phyloP scores from a whole-genome alignment of 1,140 invertebrate species.

The Apis cerana region DNA sequence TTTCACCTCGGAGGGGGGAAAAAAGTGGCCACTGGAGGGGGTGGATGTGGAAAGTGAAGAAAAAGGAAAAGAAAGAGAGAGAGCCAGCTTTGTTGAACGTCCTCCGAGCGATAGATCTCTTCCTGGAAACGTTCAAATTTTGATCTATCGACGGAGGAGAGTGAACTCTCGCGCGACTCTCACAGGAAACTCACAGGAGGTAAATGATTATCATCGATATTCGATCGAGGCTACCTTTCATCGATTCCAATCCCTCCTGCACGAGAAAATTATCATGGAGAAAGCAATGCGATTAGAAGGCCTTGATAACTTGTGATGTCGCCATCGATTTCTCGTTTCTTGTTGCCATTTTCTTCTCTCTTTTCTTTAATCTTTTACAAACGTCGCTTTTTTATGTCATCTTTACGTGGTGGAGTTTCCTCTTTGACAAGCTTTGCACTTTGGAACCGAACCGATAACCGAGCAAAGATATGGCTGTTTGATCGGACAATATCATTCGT shows the following conservation, averaged over 20 bases:
- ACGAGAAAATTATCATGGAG: background rate
- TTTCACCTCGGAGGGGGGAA: constrained; percentile 60
- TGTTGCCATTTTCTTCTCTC: no score
- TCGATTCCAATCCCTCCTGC: background rate
- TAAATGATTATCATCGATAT: constrained; percentile 40
- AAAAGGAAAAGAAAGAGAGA: constrained; percentile 44
- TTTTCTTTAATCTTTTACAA: no score
- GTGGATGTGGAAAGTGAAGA: constrained; percentile 23
- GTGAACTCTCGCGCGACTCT: no score
- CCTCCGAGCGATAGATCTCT: constrained; percentile 66
- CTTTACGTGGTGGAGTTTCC: no score
- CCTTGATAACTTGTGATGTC: no score
- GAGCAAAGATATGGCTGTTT: no score
- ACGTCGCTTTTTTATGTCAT: no score
- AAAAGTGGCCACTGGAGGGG: background rate
- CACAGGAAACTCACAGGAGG: no score
- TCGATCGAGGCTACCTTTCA: constrained; percentile 10
- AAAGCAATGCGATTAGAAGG: background rate
- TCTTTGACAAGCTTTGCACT: no score
- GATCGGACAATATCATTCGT: no score
- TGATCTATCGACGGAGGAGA: constrained; percentile 38
- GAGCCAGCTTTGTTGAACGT: constrained; percentile 39
- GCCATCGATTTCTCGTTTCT: no score
- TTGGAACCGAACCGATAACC: no score
- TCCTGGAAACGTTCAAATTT: constrained; percentile 66